A percentile compares a stretch with the other conserved stretches of the same genome.
phyloP scores from a whole-genome alignment of 1,140 invertebrate genomes.

The Oncopodura yosiiana region DNA sequence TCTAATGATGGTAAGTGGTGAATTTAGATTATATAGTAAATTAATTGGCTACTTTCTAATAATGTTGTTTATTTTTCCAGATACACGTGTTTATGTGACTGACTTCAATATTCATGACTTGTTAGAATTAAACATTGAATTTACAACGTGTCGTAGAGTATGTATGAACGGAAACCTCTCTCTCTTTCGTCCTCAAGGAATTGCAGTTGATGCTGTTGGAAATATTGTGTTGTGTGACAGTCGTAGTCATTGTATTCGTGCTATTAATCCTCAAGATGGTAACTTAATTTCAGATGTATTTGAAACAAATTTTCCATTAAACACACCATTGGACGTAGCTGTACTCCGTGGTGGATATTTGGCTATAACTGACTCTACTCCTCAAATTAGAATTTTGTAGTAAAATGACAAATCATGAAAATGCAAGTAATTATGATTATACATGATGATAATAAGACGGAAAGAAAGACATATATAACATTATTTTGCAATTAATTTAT shows the following conservation, averaged over 20 bases:
- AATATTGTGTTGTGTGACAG: conserved; percentile 3
- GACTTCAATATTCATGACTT: conserved; percentile 36
- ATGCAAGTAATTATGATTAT: too few relatives aligned
- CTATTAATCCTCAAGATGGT: neutral
- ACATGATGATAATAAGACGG: too few relatives aligned
- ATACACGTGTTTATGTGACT: neutral
- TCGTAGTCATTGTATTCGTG: neutral
- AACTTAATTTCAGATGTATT: neutral
- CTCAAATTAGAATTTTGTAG: too few relatives aligned
- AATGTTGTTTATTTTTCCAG: neutral
- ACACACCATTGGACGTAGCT: conserved; percentile 28
- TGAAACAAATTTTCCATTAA: conserved; percentile 30
- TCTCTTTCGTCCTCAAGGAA: conserved; percentile 2
- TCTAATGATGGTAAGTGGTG: neutral
- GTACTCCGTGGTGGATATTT: conserved; percentile 22
- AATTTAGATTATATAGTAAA: too few relatives aligned
- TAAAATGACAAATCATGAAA: too few relatives aligned
- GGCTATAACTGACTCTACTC: too few relatives aligned
- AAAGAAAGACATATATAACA: too few relatives aligned
- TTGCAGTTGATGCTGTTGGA: conserved; percentile 1
- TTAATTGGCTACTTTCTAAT: neutral
- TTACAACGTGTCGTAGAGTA: neutral
- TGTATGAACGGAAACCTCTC: conserved; percentile 36
- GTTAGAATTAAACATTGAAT: conserved; percentile 41
- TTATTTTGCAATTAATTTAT: too few relatives aligned